phyloP scores from a whole-genome alignment of 1,140 invertebrate genomes.

The Kradibia gibbosae region DNA sequence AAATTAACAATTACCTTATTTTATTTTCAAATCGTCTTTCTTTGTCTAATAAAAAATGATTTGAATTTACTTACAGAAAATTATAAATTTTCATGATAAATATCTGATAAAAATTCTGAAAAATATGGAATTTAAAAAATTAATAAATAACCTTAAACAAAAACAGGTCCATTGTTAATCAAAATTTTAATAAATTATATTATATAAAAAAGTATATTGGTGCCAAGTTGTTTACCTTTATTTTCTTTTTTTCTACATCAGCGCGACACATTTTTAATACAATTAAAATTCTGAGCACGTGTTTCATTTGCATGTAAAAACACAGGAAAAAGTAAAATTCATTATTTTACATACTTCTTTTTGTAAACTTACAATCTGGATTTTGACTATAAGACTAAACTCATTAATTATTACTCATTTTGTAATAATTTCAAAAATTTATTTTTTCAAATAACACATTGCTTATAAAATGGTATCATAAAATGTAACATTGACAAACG shows the following conservation, averaged over 20 bases:
- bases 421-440: not conserved
- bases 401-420: not conserved
- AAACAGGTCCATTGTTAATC: not conserved
- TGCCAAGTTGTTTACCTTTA: not conserved
- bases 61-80: not conserved
- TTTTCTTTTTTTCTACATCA: constrained; percentile 18
- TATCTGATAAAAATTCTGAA: not conserved
- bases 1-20: too few relatives aligned
- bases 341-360: constrained; percentile 27
- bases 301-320: constrained; percentile 41
- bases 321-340: constrained; percentile 34
- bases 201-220: constrained; percentile 34
- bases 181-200: constrained; percentile 14
- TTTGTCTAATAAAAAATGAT: not conserved
- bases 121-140: not conserved
- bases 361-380: not conserved
- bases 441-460: not conserved
- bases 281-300: constrained; percentile 49
- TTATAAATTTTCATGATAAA: not conserved
- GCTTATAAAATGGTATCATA: constrained; percentile 22
- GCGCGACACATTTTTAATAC: constrained; percentile 27
- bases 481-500: constrained; percentile 18
- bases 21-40: too few relatives aligned
- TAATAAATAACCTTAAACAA: not conserved
- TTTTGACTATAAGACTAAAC: not conserved